Percentiles rank a stretch among this genome's conserved stretches.
Evolutionary conservation across 2,113 vertebrate genomes (phyloP).

Genomic region (Pachypanchax playfairii): DNA sequence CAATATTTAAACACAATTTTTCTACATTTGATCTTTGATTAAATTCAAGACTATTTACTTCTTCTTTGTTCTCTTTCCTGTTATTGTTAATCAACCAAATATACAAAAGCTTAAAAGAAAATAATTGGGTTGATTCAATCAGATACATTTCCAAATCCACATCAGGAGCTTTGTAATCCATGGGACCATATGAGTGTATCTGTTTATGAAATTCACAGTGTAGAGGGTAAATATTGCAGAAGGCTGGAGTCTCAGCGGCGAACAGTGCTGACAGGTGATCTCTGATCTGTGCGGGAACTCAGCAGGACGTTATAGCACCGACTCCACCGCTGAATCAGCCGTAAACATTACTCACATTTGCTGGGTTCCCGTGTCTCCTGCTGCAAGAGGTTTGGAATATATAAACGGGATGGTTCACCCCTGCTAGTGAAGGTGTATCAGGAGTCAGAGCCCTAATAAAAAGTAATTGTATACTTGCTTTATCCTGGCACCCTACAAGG

Average conservation of each 20-base stretch:
- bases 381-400: constrained; percentile 53
- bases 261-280: constrained; percentile 65
- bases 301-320: constrained; percentile 60
- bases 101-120: background rate
- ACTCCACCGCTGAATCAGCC: constrained; percentile 47
- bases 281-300: constrained; percentile 68
- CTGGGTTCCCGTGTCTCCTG: constrained; percentile 44
- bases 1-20: too few species aligned
- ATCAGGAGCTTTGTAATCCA: constrained; percentile 7
- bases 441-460: constrained; percentile 63
- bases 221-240: constrained; percentile 70
- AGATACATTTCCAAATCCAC: constrained; percentile 1
- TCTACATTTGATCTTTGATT: too few species aligned
- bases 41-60: too few species aligned
- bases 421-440: constrained; percentile 54
- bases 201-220: constrained; percentile 42
- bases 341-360: constrained; percentile 47
- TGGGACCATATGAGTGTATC: background rate
- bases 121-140: background rate
- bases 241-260: constrained; percentile 60
- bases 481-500: constrained; percentile 33
- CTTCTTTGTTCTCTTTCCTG: too few species aligned
- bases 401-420: constrained; percentile 49
- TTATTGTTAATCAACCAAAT: too few species aligned
- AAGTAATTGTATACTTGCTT: constrained; percentile 59